phyloP scores from a whole-genome alignment of 2,113 vertebrate genomes.

The Bolborhynchus lineola region DNA sequence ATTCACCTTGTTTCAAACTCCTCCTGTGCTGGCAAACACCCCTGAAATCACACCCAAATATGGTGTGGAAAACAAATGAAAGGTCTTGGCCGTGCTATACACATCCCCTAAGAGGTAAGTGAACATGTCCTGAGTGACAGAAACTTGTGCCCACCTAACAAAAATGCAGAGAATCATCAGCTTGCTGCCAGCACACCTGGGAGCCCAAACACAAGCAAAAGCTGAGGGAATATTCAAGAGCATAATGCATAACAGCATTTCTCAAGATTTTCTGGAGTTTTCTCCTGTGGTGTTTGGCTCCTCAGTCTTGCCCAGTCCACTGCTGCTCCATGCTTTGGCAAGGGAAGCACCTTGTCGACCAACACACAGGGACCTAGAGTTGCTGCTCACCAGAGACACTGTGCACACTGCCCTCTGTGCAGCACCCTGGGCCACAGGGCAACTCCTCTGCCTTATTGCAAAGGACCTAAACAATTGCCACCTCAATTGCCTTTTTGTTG shows the following conservation, averaged over 20 bases:
- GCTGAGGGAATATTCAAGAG: background rate
- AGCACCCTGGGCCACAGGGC: background rate
- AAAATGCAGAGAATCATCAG: background rate
- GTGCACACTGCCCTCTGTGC: background rate
- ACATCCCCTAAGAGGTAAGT: fast-evolving
- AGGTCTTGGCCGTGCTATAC: background rate
- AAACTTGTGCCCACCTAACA: background rate
- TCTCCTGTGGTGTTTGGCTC: background rate
- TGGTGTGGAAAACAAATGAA: fast-evolving
- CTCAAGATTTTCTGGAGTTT: background rate
- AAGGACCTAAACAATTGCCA: fast-evolving
- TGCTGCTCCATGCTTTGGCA: background rate
- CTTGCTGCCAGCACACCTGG: background rate
- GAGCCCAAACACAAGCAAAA: background rate
- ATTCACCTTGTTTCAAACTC: background rate
- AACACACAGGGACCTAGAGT: fast-evolving
- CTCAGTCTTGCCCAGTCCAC: background rate
- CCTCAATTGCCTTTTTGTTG: background rate
- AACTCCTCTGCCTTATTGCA: background rate
- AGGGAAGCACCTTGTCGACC: fast-evolving
- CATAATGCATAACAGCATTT: fast-evolving
- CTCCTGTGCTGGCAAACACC: background rate
- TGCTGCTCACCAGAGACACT: background rate
- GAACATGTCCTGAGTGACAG: background rate
- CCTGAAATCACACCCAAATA: background rate